Evolutionary conservation across 2,113 vertebrate genomes (phyloP), one percentile per base, ranked within the genome.

Genomic region (Odocoileus hemionus): DNA sequence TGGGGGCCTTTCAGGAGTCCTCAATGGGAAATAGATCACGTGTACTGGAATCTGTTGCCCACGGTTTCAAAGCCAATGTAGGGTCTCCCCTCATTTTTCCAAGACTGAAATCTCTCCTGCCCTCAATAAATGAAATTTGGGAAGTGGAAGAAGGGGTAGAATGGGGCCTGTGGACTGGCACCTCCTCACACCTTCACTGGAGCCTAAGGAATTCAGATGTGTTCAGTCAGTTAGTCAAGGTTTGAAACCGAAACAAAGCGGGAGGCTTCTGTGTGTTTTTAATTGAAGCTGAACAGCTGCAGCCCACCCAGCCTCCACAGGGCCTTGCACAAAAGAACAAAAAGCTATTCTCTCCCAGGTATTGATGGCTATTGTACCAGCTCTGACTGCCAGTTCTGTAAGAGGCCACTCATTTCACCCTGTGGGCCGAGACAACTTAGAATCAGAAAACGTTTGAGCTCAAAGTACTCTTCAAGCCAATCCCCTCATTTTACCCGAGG

Each of bases 231-330:
- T 87, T 3, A 9, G 88, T 85, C 45, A 70, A 94, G 79, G 82
- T 67, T 88, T 57, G 78, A 86, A 95, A 85, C 7, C 0, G n/a
- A 94, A 97, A 89, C 87, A 89, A 95, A 96, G 89, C 3, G n/a
- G 82, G 78, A 85, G 76, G 55, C 86, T 89, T 78, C 25, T 70
- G 25, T 92, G 61, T 54, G 89, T 88, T 78, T 96, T 88, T 96
- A 82, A 96, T 52, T 19, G 78, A 96, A 95, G 58, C 83, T 45
- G n/a, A 83, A 55, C 67, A 89, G 82, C 86, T 96, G 83, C 60
- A 89, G 92, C 89, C 82, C 86, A 91, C 83, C 78, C 60, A 96
- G 86, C 76, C 36, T 89, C 57, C 61, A 78, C 39, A 86, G 54
- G 58, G 76, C 57, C 89, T 70, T 47, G 50, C 36, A n/a, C 12